phyloP scores from a whole-genome alignment of 2,113 vertebrate genomes.

The Mustela lutreola region DNA sequence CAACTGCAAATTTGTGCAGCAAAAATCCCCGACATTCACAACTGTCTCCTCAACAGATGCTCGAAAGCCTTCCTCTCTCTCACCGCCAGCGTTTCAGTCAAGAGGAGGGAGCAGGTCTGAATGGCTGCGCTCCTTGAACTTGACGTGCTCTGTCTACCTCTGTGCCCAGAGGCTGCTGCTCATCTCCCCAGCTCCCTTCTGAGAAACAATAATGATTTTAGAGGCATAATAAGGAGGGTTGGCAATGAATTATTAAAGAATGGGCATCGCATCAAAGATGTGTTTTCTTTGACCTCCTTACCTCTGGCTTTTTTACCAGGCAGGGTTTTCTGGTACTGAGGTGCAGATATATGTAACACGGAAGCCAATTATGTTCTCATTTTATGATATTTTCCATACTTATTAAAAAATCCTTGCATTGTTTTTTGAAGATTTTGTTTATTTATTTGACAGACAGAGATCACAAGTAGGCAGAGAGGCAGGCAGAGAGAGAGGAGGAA shows the following conservation, averaged over 20 bases:
- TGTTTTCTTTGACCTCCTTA: constrained; percentile 42
- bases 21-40: not conserved
- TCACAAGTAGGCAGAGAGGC: too few relatives aligned
- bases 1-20: constrained; percentile 4
- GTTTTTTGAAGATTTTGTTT: too few relatives aligned
- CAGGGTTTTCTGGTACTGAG: not conserved
- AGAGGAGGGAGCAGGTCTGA: fast-evolving
- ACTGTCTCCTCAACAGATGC: constrained; percentile 44
- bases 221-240: constrained; percentile 49
- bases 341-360: not conserved
- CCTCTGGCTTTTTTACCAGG: not conserved
- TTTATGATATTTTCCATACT: not conserved
- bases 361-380: not conserved
- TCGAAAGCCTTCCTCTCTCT: not conserved
- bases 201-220: not conserved
- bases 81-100: not conserved
- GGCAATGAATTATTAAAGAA: constrained; percentile 78
- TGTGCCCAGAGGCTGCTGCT: not conserved
- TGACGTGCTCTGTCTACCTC: not conserved
- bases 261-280: not conserved
- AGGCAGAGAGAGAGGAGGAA: too few relatives aligned
- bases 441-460: too few relatives aligned
- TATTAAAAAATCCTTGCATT: constrained; percentile 7
- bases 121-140: not conserved
- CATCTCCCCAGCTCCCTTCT: not conserved